These are phyloP conservation scores for Phalacrocorax brasilianus DNA, from an alignment of 2,113 vertebrate genomes.

Conservation along the genomic window DNA sequence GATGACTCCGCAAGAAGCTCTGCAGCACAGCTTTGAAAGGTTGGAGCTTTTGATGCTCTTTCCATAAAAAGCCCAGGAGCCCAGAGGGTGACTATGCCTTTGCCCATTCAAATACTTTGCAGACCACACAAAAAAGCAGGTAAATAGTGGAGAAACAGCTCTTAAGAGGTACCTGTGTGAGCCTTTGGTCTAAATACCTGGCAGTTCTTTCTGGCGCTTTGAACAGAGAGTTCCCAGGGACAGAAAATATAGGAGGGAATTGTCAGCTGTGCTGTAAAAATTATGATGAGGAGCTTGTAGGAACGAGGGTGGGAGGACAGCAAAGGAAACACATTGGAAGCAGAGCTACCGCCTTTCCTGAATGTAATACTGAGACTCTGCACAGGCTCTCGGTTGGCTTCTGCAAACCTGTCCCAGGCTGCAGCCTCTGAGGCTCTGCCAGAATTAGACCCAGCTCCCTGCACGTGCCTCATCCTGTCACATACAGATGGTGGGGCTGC, in stretches of 20 bases:
- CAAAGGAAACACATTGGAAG: constrained; percentile 51
- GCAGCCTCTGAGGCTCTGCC: background rate
- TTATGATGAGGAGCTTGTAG: constrained; percentile 50
- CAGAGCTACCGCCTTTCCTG: constrained; percentile 50
- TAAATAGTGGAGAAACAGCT: background rate
- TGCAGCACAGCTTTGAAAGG: constrained; percentile 25
- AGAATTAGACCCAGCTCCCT: background rate
- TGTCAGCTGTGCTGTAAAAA: constrained; percentile 64
- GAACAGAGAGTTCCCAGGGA: constrained; percentile 48
- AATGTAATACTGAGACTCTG: background rate
- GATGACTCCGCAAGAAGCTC: constrained; percentile 37
- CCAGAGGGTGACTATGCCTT: constrained; percentile 5
- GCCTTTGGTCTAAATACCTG: background rate
- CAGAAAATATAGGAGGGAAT: constrained; percentile 38
- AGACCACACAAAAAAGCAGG: background rate
- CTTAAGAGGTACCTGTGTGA: background rate
- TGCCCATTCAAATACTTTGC: background rate
- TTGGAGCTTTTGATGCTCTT: constrained; percentile 35
- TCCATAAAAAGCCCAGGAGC: background rate
- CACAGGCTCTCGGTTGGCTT: background rate
- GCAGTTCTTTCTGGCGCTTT: background rate
- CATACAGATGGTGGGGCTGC: background rate
- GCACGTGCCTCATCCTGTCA: background rate
- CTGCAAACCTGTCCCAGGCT: background rate
- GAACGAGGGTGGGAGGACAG: constrained; percentile 62